Base-by-base conservation (phyloP, 2,797 vertebrate genomes). In the Galagoides demidoff region DNA sequence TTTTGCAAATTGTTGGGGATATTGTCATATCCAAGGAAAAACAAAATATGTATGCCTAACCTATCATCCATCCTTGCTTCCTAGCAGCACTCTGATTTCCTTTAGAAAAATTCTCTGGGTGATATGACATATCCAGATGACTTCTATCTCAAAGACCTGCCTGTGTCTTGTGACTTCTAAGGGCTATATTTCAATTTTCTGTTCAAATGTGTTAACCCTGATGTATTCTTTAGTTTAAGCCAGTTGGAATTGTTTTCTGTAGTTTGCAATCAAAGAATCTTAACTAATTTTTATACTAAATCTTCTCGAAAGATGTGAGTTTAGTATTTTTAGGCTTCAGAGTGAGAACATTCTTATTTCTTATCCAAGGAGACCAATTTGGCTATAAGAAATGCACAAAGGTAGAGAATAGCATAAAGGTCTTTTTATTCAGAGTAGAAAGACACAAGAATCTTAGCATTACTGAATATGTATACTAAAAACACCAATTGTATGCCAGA, bases 151-250 rank as follows among this genome's bases (percentile, higher is more conserved):
- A 55, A 20, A 9, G 22, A 90, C 17, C 14, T 23, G 3, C 23
- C 39, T 52, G 17, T 37, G 12, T 74, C 13, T 81, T 63, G 1
- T 43, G 94, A 73, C 82, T 52, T 79, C 57, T 55, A 49, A 19
- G 31, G 10, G n/a, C 43, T 83, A 22, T 37, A 74, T 0, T 93
- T 78, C 39, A 74, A 5, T 61, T 88, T 73, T 77, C 7, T 81
- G 27, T 92, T 59, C 61, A 71, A 83, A 49, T 90, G 2, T 57
- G 11, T 27, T 76, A 77, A 20, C 13, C 34, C 27, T 81, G 20
- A 57, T 57, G 22, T 93, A 78, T 63, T 87, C 49, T 93, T 71
- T 49, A 85, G 29, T n/a, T 87, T 91, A 37, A 76, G 34, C 43
- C 71, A 77, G 39, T 20, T 64, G 34, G 43, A 55, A 10, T 81